Conservation (phyloP, 2,113 vertebrate genomes). For the Genyomyrus donnyi region DNA sequence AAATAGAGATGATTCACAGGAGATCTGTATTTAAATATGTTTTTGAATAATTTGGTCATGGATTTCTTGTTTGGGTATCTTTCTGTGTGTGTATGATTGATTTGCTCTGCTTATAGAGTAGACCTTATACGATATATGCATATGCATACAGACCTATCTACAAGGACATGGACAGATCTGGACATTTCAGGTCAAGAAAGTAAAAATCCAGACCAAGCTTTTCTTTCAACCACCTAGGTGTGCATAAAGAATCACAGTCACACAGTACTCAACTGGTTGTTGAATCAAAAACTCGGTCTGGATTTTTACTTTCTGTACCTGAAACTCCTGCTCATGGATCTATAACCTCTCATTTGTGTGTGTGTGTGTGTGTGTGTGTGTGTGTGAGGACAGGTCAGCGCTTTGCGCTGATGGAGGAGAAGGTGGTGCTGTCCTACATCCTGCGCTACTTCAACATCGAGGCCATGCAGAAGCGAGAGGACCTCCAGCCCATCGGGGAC, state of each 20-base stretch:
- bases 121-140: background rate
- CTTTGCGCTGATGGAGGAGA: slow-evolving; percentile 90
- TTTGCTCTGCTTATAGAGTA: background rate
- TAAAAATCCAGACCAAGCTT: background rate
- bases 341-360: background rate
- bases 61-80: slow-evolving; percentile 9
- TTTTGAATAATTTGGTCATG: background rate
- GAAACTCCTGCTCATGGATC: background rate
- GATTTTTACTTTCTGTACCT: background rate
- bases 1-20: background rate
- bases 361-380: background rate
- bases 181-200: background rate
- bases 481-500: slow-evolving; percentile 67
- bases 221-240: background rate
- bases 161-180: background rate
- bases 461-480: slow-evolving; percentile 68
- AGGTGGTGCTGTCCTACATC: slow-evolving; percentile 70
- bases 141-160: background rate
- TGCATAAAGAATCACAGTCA: background rate
- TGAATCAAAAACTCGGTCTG: background rate
- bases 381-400: slow-evolving; percentile 68
- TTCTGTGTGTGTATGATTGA: slow-evolving; percentile 8
- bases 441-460: slow-evolving; percentile 74
- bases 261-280: background rate
- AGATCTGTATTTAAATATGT: background rate